phyloP scores from a whole-genome alignment of 2,113 vertebrate genomes.

The Vombatus ursinus region DNA sequence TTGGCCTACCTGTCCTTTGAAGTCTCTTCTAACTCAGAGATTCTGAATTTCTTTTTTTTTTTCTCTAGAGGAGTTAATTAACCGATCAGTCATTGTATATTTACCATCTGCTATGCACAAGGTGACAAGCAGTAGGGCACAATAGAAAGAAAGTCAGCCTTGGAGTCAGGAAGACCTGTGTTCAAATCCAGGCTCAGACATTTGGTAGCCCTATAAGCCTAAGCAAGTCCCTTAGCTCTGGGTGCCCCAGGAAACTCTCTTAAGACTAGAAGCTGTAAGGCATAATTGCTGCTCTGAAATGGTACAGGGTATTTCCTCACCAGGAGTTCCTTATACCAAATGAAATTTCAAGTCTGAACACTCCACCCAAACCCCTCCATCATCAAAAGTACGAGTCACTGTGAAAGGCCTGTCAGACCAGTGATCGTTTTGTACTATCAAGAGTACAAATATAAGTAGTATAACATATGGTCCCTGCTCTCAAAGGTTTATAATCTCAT shows the following conservation, averaged over 20 bases:
- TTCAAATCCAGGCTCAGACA: background rate
- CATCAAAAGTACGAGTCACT: background rate
- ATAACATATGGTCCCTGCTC: background rate
- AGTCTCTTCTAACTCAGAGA: background rate
- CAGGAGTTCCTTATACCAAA: background rate
- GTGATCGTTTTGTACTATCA: background rate
- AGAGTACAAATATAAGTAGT: background rate
- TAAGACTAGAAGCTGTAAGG: background rate
- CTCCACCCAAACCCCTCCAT: background rate
- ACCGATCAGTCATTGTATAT: background rate
- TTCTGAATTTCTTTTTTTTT: background rate
- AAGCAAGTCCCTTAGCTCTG: background rate
- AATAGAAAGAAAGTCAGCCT: background rate
- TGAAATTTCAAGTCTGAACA: background rate
- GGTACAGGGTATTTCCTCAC: background rate
- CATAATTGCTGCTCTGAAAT: background rate
- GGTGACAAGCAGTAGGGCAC: background rate
- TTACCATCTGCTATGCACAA: background rate
- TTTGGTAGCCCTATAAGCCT: background rate
- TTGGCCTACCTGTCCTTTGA: background rate
- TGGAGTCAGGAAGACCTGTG: background rate
- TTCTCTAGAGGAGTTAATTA: background rate
- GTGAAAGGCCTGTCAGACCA: background rate
- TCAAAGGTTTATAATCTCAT: background rate
- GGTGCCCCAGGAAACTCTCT: background rate